A percentile compares a stretch with the other conserved stretches of the same genome.
These are phyloP conservation scores for Brachionus plicatilis DNA, from an alignment of 1,140 invertebrate species.

Conservation along the genomic window DNA sequence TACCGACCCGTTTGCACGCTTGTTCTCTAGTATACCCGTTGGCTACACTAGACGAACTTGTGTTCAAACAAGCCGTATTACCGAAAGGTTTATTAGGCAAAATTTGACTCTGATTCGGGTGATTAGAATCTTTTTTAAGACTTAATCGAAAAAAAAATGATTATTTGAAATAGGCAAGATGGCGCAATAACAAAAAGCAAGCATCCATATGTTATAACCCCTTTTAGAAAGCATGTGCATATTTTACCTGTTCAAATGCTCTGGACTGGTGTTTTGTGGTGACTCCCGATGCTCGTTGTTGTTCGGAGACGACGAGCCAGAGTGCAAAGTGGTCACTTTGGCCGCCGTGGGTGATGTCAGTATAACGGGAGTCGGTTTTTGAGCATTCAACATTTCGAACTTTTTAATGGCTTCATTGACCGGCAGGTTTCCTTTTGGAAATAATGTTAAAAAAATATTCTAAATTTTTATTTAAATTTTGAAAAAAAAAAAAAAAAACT, in stretches of 20 bases:
- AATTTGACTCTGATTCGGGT: neutral
- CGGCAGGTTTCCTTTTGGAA: slow-evolving; percentile 17
- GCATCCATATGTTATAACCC: neutral
- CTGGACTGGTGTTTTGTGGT: neutral
- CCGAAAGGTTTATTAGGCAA: slow-evolving; percentile 12
- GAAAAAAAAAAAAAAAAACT: neutral
- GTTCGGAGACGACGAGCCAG: neutral
- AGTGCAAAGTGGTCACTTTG: neutral
- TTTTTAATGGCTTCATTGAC: slow-evolving; percentile 27
- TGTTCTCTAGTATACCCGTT: slow-evolving; percentile 3
- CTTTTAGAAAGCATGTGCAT: neutral
- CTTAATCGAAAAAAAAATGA: slow-evolving; percentile 14
- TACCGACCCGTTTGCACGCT: slow-evolving; percentile 38
- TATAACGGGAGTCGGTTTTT: neutral
- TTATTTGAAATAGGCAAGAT: neutral
- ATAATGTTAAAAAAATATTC: neutral
- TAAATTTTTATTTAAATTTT: neutral
- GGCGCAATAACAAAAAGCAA: slow-evolving; percentile 6
- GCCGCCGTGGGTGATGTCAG: neutral
- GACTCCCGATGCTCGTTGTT: neutral
- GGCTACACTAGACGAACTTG: neutral
- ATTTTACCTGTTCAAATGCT: neutral
- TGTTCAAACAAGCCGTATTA: neutral
- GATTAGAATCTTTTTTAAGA: slow-evolving; percentile 29
- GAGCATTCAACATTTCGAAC: slow-evolving; percentile 19